Evolutionary conservation across 2,797 vertebrate genomes (phyloP).

Genomic region (Petrocephalus sullivani): DNA sequence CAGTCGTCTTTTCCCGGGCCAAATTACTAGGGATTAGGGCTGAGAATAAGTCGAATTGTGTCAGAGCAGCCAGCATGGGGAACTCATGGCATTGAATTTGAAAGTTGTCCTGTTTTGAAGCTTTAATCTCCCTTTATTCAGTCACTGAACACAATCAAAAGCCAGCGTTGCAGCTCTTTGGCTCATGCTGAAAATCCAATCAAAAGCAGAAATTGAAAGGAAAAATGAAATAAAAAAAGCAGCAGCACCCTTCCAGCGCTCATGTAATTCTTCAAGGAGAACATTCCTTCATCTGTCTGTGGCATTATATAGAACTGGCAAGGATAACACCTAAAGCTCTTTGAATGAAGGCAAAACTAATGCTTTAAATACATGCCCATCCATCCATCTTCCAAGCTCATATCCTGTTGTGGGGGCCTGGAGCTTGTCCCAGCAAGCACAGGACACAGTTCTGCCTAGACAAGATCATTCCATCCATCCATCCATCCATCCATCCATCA

Average conservation of each 20-base stretch:
- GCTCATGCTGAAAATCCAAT: conserved; percentile 13
- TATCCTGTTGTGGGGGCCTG: neutral
- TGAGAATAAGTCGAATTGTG: neutral
- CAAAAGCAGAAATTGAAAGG: conserved; percentile 9
- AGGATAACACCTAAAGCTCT: neutral
- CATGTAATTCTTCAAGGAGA: conserved; percentile 1
- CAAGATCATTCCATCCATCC: neutral
- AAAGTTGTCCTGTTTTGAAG: conserved; percentile 17
- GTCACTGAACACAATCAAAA: conserved; percentile 12
- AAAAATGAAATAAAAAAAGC: neutral
- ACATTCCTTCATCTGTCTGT: conserved; percentile 12
- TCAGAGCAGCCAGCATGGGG: neutral
- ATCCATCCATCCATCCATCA: neutral
- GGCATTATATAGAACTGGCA: neutral
- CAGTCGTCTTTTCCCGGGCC: neutral
- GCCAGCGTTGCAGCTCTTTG: neutral
- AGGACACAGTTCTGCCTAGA: neutral
- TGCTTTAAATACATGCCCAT: neutral
- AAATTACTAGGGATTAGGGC: conserved; percentile 10
- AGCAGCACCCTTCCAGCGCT: neutral
- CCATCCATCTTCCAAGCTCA: neutral
- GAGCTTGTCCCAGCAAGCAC: neutral
- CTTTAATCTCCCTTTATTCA: conserved; percentile 13
- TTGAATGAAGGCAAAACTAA: neutral
- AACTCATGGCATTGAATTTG: neutral